A percentile compares a stretch with the other conserved stretches of the same genome.
Evolutionary conservation across 2,797 vertebrate genomes (phyloP).

Genomic region (Manis javanica): DNA sequence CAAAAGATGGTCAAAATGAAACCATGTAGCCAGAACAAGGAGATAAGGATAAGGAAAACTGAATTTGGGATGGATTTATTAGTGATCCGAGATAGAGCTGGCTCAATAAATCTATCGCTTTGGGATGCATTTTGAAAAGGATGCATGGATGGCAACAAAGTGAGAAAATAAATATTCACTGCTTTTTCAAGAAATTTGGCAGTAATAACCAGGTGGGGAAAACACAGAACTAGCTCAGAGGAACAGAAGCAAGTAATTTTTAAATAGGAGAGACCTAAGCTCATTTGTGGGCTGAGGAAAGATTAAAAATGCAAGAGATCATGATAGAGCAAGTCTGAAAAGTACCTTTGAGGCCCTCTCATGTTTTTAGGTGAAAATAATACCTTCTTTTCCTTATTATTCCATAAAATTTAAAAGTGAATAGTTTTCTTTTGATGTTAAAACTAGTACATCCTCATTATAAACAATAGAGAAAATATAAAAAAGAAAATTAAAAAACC

Average conservation of each 20-base stretch:
- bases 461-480: not conserved
- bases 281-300: not conserved
- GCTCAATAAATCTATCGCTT: not conserved
- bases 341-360: not conserved
- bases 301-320: not conserved
- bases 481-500: not conserved
- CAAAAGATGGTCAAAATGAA: not conserved
- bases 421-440: not conserved
- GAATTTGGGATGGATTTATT: not conserved
- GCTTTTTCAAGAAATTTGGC: conserved; percentile 9
- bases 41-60: not conserved
- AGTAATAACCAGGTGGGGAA: not conserved
- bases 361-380: conserved; percentile 24
- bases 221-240: not conserved
- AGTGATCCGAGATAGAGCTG: not conserved
- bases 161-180: not conserved
- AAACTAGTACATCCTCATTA: not conserved
- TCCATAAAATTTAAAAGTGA: not conserved
- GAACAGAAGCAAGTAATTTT: not conserved
- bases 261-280: not conserved
- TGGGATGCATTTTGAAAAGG: conserved; percentile 15
- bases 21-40: not conserved
- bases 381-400: not conserved
- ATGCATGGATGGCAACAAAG: not conserved
- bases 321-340: not conserved